Conservation (phyloP, 2,113 vertebrate species). For the Corvus cornix region DNA sequence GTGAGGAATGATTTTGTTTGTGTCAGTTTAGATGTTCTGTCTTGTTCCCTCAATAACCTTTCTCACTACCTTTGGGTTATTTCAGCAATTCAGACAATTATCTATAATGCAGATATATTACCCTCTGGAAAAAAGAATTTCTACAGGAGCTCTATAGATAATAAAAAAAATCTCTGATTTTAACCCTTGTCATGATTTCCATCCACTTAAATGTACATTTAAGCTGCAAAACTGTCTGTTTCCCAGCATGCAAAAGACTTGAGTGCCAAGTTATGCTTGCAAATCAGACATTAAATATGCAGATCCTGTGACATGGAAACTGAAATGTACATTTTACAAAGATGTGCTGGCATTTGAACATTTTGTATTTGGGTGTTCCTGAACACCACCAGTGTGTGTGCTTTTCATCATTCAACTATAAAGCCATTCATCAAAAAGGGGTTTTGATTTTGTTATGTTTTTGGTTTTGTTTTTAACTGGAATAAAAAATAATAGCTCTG, state of each 20-base stretch:
- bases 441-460: background rate
- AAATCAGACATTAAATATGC: conserved; percentile 37
- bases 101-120: background rate
- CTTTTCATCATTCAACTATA: background rate
- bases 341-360: background rate
- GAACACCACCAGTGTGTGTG: background rate
- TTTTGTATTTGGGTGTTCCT: background rate
- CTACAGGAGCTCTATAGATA: background rate
- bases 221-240: background rate
- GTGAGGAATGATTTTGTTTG: background rate
- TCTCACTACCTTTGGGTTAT: background rate
- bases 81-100: background rate
- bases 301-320: background rate
- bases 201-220: background rate
- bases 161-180: background rate
- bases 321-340: background rate
- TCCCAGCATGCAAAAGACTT: background rate
- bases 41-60: background rate
- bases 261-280: background rate
- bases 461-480: background rate
- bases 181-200: background rate
- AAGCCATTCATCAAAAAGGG: background rate
- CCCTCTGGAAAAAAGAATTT: background rate
- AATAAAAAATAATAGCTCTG: background rate
- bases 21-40: background rate